Percentiles rank a stretch among this genome's conserved stretches.
These are phyloP conservation scores for Paraescarpia echinospica DNA, from an alignment of 1,140 invertebrate species.

Conservation along the genomic window DNA sequence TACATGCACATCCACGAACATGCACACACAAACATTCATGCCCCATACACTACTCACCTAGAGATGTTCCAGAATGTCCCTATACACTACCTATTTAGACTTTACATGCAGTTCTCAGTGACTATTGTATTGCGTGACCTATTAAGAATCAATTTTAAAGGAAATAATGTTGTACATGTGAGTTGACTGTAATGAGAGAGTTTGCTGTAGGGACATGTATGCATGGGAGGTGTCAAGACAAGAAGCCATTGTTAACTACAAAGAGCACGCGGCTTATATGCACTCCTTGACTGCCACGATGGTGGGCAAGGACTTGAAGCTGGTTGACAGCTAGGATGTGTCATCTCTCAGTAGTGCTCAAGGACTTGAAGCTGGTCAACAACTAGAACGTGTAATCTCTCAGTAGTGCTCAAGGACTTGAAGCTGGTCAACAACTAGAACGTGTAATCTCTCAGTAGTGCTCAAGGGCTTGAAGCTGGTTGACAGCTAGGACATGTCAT, in stretches of 20 bases:
- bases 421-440: too few relatives aligned
- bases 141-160: background rate
- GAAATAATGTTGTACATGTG: background rate
- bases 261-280: constrained; percentile 72
- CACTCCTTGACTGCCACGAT: constrained; percentile 77
- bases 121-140: constrained; percentile 14
- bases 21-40: too few relatives aligned
- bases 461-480: too few relatives aligned
- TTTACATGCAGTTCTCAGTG: constrained; percentile 21
- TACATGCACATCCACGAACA: background rate
- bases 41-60: too few relatives aligned
- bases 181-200: constrained; percentile 21
- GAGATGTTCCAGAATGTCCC: too few relatives aligned
- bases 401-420: background rate
- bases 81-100: constrained; percentile 10
- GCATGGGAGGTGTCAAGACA: constrained; percentile 71
- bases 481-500: too few relatives aligned
- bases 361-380: background rate
- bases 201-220: constrained; percentile 72
- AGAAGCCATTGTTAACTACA: constrained; percentile 73
- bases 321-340: constrained; percentile 40
- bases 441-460: too few relatives aligned
- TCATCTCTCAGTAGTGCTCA: background rate
- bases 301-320: constrained; percentile 76
- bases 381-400: background rate